Percentiles rank a stretch among this genome's conserved stretches.
Conservation (phyloP, 2,888 invertebrate species). For the Noctua comes region DNA sequence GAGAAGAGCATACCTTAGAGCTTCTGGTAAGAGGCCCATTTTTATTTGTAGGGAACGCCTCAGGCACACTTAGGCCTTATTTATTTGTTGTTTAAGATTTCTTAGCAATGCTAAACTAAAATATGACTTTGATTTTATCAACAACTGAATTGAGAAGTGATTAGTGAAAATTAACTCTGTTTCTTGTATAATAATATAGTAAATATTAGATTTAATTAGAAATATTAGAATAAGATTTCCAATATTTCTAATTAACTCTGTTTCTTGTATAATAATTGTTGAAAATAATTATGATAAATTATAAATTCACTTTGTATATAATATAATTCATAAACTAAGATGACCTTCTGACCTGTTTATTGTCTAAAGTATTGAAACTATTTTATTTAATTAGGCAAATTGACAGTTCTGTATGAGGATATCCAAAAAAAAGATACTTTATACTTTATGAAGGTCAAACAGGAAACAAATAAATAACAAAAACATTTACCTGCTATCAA, state of each 20-base stretch:
- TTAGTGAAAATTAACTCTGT: neutral
- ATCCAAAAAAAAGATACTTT: too few relatives aligned
- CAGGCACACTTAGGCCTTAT: too few relatives aligned
- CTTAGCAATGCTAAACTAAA: too few relatives aligned
- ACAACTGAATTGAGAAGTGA: neutral
- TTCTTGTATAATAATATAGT: neutral
- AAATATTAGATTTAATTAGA: too few relatives aligned
- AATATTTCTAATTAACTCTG: too few relatives aligned
- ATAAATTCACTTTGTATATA: neutral
- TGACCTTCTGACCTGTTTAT: neutral
- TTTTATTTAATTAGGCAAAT: neutral
- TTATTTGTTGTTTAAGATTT: too few relatives aligned
- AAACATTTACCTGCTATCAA: slow-evolving; percentile 90
- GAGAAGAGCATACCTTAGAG: neutral
- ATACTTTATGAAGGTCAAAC: neutral
- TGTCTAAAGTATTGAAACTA: neutral
- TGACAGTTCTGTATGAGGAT: too few relatives aligned
- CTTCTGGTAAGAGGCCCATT: neutral
- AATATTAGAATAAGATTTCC: too few relatives aligned
- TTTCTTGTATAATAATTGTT: too few relatives aligned
- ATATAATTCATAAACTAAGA: neutral
- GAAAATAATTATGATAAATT: neutral
- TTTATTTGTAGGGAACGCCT: neutral
- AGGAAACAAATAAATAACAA: slow-evolving; percentile 1
- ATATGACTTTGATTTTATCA: too few relatives aligned